Base-by-base conservation (phyloP, 2,888 invertebrate species). In the Hypercompe scribonia region DNA sequence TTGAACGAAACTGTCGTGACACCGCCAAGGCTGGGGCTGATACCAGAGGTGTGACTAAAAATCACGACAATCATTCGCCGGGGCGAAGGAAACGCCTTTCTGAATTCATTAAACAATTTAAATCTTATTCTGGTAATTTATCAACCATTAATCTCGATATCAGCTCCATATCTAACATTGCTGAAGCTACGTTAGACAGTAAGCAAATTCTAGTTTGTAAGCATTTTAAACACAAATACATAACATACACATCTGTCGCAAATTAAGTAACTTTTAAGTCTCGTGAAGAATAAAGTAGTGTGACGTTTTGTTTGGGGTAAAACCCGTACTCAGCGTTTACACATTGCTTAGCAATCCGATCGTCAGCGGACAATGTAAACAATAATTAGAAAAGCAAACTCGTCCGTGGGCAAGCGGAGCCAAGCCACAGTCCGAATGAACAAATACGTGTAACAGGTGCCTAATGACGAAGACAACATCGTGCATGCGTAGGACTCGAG, bases 11-110 rank as follows among this genome's bases (percentile, higher is more conserved):
- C 78, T 86, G 85, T 90, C 89, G 90, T 90, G 90, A 87, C 81
- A 88, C 87, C 84, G 79, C 85, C 88, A 92, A 92, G 92, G 92
- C 86, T 91, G 83, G 92, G 92, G 92, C 86, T 91, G 83, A 80
- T 85, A 54, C 50, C 24, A 8, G 74, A 81, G 83, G 82, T 83
- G 80, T 81, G 82, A 81, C 86, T 83, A 86, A 88, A 88, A 88
- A 87, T 88, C 88, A 88, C 85, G 85, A 84, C 88, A 87, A 89
- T 88, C 88, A 88, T 79, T 78, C 84, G 87, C 82, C 87, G 84
- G 82, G 81, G 77, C 71, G 63, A 69, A 72, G 80, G 78, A 80
- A 73, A 81, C 81, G 85, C 85, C 86, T 82, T 78, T 76, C 76
- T 75, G 74, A 82, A 81, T 78, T 67, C 73, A 80, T 78, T 75